Percentiles rank a stretch among this genome's conserved stretches.
Evolutionary conservation across 2,888 invertebrate species (phyloP).

Genomic region (Disparrhopalites patrizii): DNA sequence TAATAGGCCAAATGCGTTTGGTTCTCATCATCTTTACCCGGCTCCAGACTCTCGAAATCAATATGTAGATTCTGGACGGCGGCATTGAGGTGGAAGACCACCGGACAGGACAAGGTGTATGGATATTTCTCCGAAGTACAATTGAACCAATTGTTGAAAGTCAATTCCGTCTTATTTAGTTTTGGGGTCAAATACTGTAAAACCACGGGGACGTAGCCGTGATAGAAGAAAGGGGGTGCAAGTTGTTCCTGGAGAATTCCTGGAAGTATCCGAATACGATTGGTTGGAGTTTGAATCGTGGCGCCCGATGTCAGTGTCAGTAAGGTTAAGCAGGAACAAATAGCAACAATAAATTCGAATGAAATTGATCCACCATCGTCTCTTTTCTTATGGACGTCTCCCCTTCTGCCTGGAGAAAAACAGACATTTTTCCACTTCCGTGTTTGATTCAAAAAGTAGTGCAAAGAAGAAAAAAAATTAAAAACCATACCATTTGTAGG

Average conservation of each 20-base stretch:
- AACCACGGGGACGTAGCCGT: slow-evolving; percentile 35
- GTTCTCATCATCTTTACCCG: slow-evolving; percentile 27
- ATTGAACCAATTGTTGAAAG: slow-evolving; percentile 43
- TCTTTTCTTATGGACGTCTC: no score
- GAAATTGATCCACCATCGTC: no score
- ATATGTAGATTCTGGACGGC: slow-evolving; percentile 41
- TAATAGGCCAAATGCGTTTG: slow-evolving; percentile 7
- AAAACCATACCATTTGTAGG: no score
- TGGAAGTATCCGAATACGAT: no score
- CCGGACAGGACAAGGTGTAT: slow-evolving; percentile 42
- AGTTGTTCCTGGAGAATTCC: slow-evolving; percentile 27
- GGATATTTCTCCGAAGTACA: slow-evolving; percentile 35
- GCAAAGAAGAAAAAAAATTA: no score
- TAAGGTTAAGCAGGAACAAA: no score
- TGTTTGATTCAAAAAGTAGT: no score
- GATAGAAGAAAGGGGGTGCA: slow-evolving; percentile 35
- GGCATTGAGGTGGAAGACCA: slow-evolving; percentile 43
- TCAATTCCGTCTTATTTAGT: slow-evolving; percentile 38
- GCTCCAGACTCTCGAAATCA: slow-evolving; percentile 42
- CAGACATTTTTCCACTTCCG: no score
- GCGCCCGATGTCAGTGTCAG: no score
- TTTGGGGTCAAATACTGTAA: slow-evolving; percentile 34
- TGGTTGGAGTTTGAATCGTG: no score
- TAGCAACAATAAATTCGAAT: no score
- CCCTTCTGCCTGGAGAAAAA: no score